Percentiles rank a stretch among this genome's conserved stretches.
These are phyloP conservation scores for Phodopus roborovskii DNA, from an alignment of 2,113 vertebrate genomes.

Conservation along the genomic window DNA sequence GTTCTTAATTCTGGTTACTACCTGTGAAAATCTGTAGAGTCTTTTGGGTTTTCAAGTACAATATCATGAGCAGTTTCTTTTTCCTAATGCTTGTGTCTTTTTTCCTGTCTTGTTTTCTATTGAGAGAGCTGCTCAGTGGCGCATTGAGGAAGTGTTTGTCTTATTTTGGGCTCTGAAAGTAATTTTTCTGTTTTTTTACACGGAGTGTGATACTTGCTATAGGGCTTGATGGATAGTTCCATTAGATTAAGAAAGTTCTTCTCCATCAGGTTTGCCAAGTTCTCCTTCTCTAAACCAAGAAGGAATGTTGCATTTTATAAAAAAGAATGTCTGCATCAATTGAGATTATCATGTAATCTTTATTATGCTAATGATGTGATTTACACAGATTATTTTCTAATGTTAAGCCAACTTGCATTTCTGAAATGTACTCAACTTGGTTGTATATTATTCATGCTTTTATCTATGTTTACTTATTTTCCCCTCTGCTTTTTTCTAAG, in stretches of 20 bases:
- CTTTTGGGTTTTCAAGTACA: background rate
- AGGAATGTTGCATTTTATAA: background rate
- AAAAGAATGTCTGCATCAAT: background rate
- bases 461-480: background rate
- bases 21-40: background rate
- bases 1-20: background rate
- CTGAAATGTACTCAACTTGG: background rate
- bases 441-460: background rate
- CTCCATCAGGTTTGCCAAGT: background rate
- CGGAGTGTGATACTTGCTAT: background rate
- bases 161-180: background rate
- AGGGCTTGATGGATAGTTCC: background rate
- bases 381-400: background rate
- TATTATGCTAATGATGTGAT: background rate
- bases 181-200: background rate
- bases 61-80: background rate
- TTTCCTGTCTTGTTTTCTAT: background rate
- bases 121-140: background rate
- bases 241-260: background rate
- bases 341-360: conserved; percentile 7
- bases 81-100: background rate
- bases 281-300: background rate
- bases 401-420: conserved; percentile 23
- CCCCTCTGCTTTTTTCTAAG: background rate
- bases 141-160: background rate